Evolutionary conservation across 2,888 invertebrate genomes (phyloP).

Genomic region (Pasiphila rectangulata): DNA sequence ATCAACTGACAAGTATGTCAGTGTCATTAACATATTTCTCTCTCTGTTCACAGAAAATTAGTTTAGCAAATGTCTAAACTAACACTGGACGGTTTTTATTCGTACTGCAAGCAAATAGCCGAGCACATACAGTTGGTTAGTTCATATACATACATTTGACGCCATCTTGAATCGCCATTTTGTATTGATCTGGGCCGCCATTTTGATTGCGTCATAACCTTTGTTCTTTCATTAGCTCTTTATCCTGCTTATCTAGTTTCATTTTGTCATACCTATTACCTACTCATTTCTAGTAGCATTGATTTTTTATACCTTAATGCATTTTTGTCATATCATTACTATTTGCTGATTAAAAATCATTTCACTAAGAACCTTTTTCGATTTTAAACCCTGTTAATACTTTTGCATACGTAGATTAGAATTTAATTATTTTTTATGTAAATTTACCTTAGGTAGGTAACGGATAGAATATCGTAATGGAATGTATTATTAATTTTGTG

Average conservation of each 20-base stretch:
- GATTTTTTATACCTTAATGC: no score
- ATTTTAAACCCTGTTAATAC: background rate
- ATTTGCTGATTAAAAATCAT: background rate
- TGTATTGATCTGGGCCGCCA: conserved; percentile 26
- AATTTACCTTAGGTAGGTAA: no score
- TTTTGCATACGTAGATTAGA: background rate
- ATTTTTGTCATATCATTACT: no score
- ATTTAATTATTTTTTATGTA: no score
- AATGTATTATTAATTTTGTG: no score
- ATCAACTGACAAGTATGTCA: conserved; percentile 14
- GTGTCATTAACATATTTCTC: conserved; percentile 51
- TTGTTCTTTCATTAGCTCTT: conserved; percentile 7
- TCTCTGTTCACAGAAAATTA: conserved; percentile 73
- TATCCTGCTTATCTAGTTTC: background rate
- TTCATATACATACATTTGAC: conserved; percentile 49
- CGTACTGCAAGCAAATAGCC: conserved; percentile 81
- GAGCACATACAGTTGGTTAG: conserved; percentile 80
- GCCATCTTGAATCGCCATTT: conserved; percentile 49
- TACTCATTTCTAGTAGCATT: background rate
- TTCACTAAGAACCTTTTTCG: background rate
- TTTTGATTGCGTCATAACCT: conserved; percentile 33
- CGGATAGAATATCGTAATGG: no score
- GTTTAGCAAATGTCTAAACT: conserved; percentile 74
- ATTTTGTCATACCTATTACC: no score
- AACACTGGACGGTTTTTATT: conserved; percentile 79